A percentile compares a stretch with the other conserved stretches of the same genome.
Evolutionary conservation across 2,888 invertebrate species (phyloP).

Genomic region (Orchesellides sinensis): DNA sequence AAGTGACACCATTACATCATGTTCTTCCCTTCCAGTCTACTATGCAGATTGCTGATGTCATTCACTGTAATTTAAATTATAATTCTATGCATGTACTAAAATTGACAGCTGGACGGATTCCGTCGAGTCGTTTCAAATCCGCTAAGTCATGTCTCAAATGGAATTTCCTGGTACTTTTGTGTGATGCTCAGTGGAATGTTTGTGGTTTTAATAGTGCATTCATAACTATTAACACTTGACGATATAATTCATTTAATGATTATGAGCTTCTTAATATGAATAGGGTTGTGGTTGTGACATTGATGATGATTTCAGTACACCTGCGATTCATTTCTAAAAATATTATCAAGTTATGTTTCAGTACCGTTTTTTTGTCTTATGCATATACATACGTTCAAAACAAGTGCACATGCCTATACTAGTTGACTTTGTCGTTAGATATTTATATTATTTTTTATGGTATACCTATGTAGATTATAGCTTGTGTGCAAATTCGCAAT

Average conservation of each 20-base stretch:
- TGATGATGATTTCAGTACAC: too few species aligned
- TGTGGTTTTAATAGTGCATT: too few species aligned
- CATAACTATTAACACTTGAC: too few species aligned
- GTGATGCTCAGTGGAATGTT: neutral
- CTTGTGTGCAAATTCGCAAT: neutral
- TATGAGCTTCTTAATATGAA: too few species aligned
- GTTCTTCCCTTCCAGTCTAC: too few species aligned
- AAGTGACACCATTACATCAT: too few species aligned
- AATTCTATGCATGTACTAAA: neutral
- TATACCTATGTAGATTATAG: neutral
- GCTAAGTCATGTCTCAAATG: neutral
- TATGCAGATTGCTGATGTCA: neutral
- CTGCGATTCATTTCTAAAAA: too few species aligned
- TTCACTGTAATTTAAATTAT: neutral
- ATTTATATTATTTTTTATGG: neutral
- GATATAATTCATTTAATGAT: too few species aligned
- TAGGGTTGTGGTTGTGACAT: too few species aligned
- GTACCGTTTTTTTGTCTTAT: neutral
- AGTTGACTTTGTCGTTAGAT: too few species aligned
- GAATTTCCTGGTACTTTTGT: neutral
- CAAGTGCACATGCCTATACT: too few species aligned
- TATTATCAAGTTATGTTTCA: neutral
- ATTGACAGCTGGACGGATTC: neutral
- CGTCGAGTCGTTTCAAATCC: neutral
- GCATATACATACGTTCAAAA: neutral